Percentiles rank a stretch among this genome's conserved stretches.
Evolutionary conservation across 2,888 invertebrate genomes (phyloP).

Genomic region (Tachina fera): DNA sequence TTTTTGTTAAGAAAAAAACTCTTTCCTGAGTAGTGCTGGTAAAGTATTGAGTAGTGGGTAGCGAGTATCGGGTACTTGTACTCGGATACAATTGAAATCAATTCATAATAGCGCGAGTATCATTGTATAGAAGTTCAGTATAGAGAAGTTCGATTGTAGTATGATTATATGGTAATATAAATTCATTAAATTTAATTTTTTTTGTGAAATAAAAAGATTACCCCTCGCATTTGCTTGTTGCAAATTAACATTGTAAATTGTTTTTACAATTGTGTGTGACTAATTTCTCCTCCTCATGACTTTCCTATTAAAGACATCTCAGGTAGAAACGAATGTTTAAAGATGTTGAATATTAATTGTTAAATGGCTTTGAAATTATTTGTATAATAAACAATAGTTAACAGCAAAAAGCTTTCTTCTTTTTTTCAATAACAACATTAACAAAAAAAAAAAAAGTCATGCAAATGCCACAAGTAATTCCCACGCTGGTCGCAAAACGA

Average conservation of each 20-base stretch:
- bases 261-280: not conserved
- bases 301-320: conserved; percentile 28
- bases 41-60: too few species aligned
- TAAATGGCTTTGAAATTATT: conserved; percentile 48
- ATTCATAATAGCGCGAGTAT: not conserved
- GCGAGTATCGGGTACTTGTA: too few species aligned
- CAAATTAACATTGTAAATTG: conserved; percentile 21
- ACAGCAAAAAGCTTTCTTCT: conserved; percentile 39
- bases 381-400: conserved; percentile 20
- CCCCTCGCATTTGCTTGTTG: not conserved
- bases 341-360: conserved; percentile 23
- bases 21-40: too few species aligned
- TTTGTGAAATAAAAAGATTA: too few species aligned
- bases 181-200: not conserved
- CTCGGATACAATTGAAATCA: too few species aligned
- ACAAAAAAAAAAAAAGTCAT: not conserved
- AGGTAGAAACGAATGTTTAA: not conserved
- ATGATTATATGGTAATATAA: not conserved
- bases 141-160: too few species aligned
- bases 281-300: not conserved
- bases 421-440: not conserved
- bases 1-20: too few species aligned
- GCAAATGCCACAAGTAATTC: conserved; percentile 54
- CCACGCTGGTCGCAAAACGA: conserved; percentile 60
- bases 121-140: too few species aligned